Evolutionary conservation across 2,888 invertebrate species (phyloP).

Genomic region (Venustoraphidia nigricollis): DNA sequence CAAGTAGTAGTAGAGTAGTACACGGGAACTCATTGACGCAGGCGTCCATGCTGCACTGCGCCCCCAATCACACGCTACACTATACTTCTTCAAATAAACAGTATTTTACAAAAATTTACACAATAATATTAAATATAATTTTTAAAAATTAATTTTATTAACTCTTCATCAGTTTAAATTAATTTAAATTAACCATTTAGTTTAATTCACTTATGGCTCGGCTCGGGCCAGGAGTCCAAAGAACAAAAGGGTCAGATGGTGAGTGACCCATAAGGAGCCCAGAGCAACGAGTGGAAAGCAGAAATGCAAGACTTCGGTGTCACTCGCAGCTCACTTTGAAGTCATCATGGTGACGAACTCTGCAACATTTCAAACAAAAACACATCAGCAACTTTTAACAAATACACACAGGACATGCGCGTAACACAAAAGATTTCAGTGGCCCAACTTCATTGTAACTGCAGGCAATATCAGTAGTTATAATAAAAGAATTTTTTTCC

Average conservation of each 20-base stretch:
- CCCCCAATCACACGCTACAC: slow-evolving; percentile 1
- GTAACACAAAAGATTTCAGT: background rate
- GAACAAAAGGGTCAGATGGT: slow-evolving; percentile 2
- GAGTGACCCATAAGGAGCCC: slow-evolving; percentile 2
- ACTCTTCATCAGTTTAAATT: slow-evolving; percentile 12
- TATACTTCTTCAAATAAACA: slow-evolving; percentile 9
- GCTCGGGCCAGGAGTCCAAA: slow-evolving; percentile 23
- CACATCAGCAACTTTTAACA: background rate
- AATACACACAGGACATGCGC: no score
- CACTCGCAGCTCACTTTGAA: slow-evolving; percentile 85
- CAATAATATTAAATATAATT: slow-evolving; percentile 29
- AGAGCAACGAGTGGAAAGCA: slow-evolving; percentile 29
- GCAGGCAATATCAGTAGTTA: background rate
- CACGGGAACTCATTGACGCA: background rate
- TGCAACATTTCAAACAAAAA: slow-evolving; percentile 38
- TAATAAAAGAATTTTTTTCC: no score
- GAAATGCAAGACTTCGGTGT: slow-evolving; percentile 39
- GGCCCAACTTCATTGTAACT: background rate
- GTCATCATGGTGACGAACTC: slow-evolving; percentile 99
- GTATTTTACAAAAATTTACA: slow-evolving; percentile 34
- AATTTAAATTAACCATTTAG: slow-evolving; percentile 12
- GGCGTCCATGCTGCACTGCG: slow-evolving; percentile 2
- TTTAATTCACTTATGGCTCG: slow-evolving; percentile 13
- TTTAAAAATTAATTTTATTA: slow-evolving; percentile 19
- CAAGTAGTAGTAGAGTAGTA: background rate